Conservation (phyloP, 2,888 invertebrate genomes). For the Agriopis marginaria region DNA sequence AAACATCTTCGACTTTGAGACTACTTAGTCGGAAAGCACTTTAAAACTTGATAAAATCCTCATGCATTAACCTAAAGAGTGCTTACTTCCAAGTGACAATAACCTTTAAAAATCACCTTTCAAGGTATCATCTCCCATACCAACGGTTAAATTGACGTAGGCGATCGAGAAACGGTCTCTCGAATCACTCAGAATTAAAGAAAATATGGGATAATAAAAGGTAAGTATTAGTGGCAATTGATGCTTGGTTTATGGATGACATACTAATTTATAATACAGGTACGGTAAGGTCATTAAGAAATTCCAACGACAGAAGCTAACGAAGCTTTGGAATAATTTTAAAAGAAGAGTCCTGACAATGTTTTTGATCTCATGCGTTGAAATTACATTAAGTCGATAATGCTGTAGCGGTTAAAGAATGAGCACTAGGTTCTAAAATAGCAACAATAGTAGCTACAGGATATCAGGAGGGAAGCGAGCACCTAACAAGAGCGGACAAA, state of each 20-base stretch:
- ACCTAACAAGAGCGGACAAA: constrained; percentile 61
- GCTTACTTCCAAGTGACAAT: constrained; percentile 40
- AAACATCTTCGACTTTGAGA: constrained; percentile 35
- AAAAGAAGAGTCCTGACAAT: background rate
- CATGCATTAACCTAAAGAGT: constrained; percentile 46
- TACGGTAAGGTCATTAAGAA: constrained; percentile 24
- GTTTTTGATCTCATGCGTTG: background rate
- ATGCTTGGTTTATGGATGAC: constrained; percentile 41
- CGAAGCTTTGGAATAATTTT: constrained; percentile 19
- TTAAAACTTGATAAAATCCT: constrained; percentile 52
- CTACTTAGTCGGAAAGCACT: constrained; percentile 48
- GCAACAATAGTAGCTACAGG: constrained; percentile 35
- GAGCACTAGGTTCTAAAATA: constrained; percentile 39
- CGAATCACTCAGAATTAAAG: constrained; percentile 45
- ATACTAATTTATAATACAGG: constrained; percentile 36
- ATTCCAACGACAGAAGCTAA: constrained; percentile 38
- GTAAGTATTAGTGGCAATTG: constrained; percentile 42
- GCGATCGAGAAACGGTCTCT: constrained; percentile 42
- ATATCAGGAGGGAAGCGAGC: constrained; percentile 44
- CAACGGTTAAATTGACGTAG: constrained; percentile 36
- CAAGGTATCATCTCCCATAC: constrained; percentile 41
- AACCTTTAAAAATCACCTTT: constrained; percentile 37
- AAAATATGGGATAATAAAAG: constrained; percentile 45
- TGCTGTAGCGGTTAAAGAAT: constrained; percentile 11
- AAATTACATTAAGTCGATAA: constrained; percentile 14